phyloP scores from a whole-genome alignment of 2,113 vertebrate genomes.

The Dendrocopos noguchii region DNA sequence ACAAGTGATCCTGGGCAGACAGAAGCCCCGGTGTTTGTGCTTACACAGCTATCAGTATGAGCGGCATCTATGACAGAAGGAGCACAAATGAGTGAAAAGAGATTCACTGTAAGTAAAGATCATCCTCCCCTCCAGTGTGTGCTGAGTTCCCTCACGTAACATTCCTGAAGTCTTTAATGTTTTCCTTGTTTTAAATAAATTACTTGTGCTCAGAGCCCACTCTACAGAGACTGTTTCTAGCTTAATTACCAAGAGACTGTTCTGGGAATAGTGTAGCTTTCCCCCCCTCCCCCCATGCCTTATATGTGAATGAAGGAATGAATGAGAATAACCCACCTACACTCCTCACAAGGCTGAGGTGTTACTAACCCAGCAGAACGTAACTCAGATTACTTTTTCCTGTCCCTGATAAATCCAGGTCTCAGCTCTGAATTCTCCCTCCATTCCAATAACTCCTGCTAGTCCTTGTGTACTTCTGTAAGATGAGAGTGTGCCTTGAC shows the following conservation, averaged over 20 bases:
- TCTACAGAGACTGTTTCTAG: background rate
- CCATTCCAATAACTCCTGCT: background rate
- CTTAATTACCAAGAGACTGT: background rate
- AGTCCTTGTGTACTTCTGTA: background rate
- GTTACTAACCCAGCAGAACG: background rate
- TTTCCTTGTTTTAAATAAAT: background rate
- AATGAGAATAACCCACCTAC: background rate
- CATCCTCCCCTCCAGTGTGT: background rate
- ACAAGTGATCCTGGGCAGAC: background rate
- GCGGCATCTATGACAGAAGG: background rate
- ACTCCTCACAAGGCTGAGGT: background rate
- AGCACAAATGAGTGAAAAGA: background rate
- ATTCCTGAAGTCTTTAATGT: background rate
- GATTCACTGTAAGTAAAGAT: background rate
- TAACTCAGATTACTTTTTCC: background rate
- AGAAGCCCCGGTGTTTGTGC: background rate
- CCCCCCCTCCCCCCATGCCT: background rate
- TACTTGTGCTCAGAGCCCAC: background rate
- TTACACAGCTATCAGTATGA: fast-evolving
- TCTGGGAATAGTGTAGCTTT: background rate
- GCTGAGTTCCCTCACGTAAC: background rate
- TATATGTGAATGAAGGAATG: background rate
- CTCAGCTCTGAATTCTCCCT: background rate
- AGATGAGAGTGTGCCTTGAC: background rate
- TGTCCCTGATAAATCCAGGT: background rate